A percentile compares a stretch with the other conserved stretches of the same genome.
Evolutionary conservation across 2,797 vertebrate species (phyloP).

Genomic region (Accipiter minullus): DNA sequence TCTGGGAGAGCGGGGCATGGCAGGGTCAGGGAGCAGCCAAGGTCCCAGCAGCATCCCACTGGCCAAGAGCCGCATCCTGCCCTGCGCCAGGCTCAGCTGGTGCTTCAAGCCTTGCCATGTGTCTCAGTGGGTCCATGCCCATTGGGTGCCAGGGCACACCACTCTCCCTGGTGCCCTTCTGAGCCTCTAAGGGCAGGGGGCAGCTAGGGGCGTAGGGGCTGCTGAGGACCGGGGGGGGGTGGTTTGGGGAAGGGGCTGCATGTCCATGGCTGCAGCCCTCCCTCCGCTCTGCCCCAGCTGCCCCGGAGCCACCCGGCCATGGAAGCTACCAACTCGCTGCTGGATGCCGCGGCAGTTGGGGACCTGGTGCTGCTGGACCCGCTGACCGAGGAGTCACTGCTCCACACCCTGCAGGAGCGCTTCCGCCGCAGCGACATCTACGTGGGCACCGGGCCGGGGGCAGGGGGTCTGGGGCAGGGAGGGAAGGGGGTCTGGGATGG

Average conservation of each 20-base stretch:
- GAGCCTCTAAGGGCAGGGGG: no score
- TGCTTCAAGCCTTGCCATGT: not conserved
- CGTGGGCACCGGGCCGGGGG: constrained; percentile 45
- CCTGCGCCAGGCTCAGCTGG: not conserved
- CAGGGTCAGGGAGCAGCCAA: not conserved
- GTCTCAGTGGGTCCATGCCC: not conserved
- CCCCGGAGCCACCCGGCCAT: constrained; percentile 28
- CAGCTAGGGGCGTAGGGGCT: not conserved
- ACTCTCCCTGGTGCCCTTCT: not conserved
- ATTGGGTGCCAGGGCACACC: not conserved
- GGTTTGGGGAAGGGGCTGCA: not conserved
- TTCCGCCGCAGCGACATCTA: constrained; percentile 75
- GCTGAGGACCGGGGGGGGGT: rapidly evolving
- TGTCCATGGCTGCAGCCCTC: not conserved
- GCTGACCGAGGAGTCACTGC: constrained; percentile 70
- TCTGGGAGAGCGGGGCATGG: not conserved
- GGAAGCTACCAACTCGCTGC: constrained; percentile 20
- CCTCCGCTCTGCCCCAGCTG: not conserved
- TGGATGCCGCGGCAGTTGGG: constrained; percentile 70
- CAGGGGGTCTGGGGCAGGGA: rapidly evolving
- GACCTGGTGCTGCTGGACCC: constrained; percentile 80
- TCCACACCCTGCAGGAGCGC: constrained; percentile 74
- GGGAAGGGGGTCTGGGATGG: no score
- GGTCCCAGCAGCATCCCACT: not conserved
- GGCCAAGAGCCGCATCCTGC: not conserved